Base-by-base conservation (phyloP, 1,140 invertebrate species). In the Ruditapes philippinarum region DNA sequence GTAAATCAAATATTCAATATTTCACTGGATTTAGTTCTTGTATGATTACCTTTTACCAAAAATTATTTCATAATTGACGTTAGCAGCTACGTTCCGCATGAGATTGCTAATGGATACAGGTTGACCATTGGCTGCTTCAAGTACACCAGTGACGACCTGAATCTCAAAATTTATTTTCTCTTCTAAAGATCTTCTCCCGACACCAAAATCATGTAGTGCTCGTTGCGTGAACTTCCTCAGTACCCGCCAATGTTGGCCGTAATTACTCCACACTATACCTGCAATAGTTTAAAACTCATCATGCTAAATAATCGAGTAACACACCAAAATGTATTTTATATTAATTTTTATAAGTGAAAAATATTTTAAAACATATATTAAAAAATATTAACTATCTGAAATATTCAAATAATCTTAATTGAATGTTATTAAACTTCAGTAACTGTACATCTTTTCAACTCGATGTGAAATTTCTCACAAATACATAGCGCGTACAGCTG, bases 31-130 rank as follows among this genome's bases (percentile, higher is more conserved):
- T n/a, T n/a, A n/a, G n/a, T n/a, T n/a, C n/a, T n/a, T n/a, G n/a
- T n/a, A n/a, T n/a, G n/a, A n/a, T 60, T 31, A 76, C 70, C 73
- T 60, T 60, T 62, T 62, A 17, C 83, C 83, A 65, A 86, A 86
- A 12, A 78, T 25, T 33, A 76, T 78, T 19, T 12, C 36, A 22
- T 40, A 78, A 11, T 78, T 76, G 38, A 86, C 83, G 31, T 86
- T 86, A 7, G 36, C 38, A 36, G 38, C 65, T 7, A 70, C 7
- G 36, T 70, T 70, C 65, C 38, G 65, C 65, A 70, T 70, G 5
- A 70, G 14, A n/a, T 25, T 42, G 49, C 28, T 49, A 40, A 76
- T 49, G 38, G 73, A 45, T 28, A 42, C 49, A 7, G 73, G 73
- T 51, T 76, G 9, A 25, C 80, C 80, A 38, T 89, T 80, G 0